Percentiles rank a stretch among this genome's conserved stretches.
Evolutionary conservation across 1,140 invertebrate species (phyloP).

Genomic region (Brachionus asplanchnoidis): DNA sequence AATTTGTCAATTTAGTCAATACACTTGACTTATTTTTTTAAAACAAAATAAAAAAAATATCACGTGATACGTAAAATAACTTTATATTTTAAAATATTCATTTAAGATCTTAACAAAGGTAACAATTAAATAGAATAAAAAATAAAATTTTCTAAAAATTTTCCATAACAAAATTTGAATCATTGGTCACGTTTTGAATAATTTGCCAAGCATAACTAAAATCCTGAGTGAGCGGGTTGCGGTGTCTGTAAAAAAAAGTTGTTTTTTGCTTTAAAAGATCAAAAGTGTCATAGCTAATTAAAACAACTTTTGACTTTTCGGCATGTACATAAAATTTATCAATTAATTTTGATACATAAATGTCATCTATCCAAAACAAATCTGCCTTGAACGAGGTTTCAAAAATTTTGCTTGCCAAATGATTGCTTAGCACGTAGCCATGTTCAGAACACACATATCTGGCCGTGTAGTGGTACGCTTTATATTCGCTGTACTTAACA

Average conservation of each 20-base stretch:
- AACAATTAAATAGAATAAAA: no score
- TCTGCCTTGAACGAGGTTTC: background rate
- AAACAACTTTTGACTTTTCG: background rate
- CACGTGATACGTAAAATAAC: no score
- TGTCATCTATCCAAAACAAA: conserved; percentile 2
- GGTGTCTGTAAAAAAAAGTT: background rate
- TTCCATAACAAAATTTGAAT: background rate
- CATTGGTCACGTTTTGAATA: background rate
- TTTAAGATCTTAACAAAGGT: background rate
- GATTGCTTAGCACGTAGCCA: background rate
- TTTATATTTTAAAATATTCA: background rate
- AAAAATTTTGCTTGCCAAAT: background rate
- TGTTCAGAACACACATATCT: background rate
- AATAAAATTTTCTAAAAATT: background rate
- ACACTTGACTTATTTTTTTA: no score
- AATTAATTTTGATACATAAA: background rate
- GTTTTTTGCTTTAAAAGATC: background rate
- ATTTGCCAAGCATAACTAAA: background rate
- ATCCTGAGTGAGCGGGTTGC: background rate
- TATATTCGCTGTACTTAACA: background rate
- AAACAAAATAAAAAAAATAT: no score
- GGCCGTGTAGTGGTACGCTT: background rate
- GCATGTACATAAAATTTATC: background rate
- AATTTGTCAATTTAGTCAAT: no score
- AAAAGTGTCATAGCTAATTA: background rate